Conservation (phyloP, 2,888 invertebrate genomes). For the Drosophila maculinotata region DNA sequence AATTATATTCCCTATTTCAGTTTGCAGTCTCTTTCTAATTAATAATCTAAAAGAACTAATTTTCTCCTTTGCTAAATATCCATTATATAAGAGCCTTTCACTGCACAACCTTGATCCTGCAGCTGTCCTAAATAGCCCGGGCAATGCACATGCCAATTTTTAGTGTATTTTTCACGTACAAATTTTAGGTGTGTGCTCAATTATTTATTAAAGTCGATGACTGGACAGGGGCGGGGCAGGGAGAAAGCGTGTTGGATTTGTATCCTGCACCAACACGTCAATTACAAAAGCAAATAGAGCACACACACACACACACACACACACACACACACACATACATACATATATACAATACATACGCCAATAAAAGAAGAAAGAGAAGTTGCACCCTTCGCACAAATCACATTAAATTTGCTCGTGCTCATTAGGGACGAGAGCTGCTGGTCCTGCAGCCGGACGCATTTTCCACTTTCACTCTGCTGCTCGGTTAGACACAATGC, state of each 20-base stretch:
- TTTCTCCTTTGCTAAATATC: background rate
- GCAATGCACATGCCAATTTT: constrained; percentile 22
- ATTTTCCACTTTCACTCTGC: constrained; percentile 63
- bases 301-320: constrained; percentile 27
- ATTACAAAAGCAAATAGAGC: constrained; percentile 74
- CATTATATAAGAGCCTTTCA: background rate
- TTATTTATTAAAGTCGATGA: constrained; percentile 72
- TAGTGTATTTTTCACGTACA: constrained; percentile 40
- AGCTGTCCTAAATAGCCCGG: constrained; percentile 34
- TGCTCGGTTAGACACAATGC: constrained; percentile 40
- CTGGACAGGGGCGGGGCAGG: constrained; percentile 35
- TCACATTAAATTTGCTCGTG: constrained; percentile 78
- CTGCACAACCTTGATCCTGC: constrained; percentile 19
- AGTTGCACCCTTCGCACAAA: constrained; percentile 73
- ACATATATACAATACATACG: too few species aligned
- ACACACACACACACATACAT: constrained; percentile 26
- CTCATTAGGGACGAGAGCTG: constrained; percentile 69
- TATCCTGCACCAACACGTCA: constrained; percentile 59
- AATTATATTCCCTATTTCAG: too few species aligned
- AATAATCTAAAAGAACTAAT: background rate
- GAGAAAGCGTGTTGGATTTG: constrained; percentile 40
- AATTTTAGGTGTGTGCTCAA: constrained; percentile 55
- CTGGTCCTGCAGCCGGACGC: constrained; percentile 43
- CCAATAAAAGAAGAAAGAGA: constrained; percentile 37
- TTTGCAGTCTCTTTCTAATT: too few species aligned